Evolutionary conservation across 2,797 vertebrate species (phyloP), one percentile per base, ranked within the genome.

Genomic region (Poecilia velifera): DNA sequence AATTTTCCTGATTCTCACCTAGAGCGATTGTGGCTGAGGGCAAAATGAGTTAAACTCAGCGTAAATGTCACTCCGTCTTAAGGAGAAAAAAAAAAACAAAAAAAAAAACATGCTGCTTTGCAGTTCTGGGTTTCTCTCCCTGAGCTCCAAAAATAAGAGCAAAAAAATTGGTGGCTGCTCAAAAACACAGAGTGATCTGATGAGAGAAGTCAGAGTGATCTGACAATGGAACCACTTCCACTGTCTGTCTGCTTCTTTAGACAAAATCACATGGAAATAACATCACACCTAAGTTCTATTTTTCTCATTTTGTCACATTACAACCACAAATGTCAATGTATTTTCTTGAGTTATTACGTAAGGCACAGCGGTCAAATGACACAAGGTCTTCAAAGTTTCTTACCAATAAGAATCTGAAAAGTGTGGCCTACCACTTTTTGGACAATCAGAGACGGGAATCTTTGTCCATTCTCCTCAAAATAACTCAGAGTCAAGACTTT

Each of bases 1-100:
- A 53, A 72, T 82, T 55, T 64, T 71, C 20, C 75, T 57, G 13
- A 66, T 73, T 80, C 49, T 34, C 45, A 64, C 78, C 47, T 79
- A 0, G 14, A 66, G 39, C n/a, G 1, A 47, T 47, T 0, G 0
- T 10, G 20, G 22, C 62, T 68, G 36, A 1, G 39, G 20, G 71
- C 46, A 20, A 73, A 64, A n/a, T 46, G 8, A 25, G 28, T 36
- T 76, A 14, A 41, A 81, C 20, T 31, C 39, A 22, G 74, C 55
- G 6, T 76, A 49, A 39, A 51, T 39, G 34, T 39, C 41, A 53
- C 28, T 76, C 43, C 2, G 20, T 75, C 18, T 59, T 46, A 55
- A 34, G 16, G 25, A 57, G 14, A 36, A 49, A 47, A 22, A 3
- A 59, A 57, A 16, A 0, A 55, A 28, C n/a, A 2, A 59, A 57